phyloP scores from a whole-genome alignment of 2,113 vertebrate species.

The Cairina moschata region DNA sequence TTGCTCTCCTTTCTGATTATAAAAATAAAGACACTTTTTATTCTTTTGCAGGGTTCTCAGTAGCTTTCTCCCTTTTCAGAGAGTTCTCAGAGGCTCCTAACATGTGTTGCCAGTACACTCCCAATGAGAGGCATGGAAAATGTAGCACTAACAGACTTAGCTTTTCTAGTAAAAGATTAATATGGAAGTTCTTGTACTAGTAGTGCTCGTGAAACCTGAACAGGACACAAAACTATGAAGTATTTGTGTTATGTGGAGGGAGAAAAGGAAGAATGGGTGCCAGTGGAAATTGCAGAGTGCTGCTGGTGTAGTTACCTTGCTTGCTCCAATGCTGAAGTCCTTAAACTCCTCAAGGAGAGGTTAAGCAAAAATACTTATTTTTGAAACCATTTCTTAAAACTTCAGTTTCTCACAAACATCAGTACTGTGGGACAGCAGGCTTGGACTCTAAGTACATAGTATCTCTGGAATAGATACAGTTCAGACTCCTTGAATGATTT shows the following conservation, averaged over 20 bases:
- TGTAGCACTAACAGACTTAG: no score
- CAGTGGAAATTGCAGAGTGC: background rate
- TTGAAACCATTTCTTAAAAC: background rate
- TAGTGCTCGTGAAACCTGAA: background rate
- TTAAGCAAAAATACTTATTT: no score
- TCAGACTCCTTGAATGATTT: no score
- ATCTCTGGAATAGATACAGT: no score
- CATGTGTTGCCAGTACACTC: background rate
- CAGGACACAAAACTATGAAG: rapidly evolving
- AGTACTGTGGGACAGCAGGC: background rate
- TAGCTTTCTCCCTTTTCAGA: background rate
- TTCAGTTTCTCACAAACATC: background rate
- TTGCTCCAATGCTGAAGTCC: no score
- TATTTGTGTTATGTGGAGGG: background rate
- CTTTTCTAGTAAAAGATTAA: background rate
- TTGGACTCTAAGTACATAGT: no score
- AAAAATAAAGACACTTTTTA: background rate
- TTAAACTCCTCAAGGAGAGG: background rate
- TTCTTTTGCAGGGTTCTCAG: background rate
- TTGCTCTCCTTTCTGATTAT: background rate
- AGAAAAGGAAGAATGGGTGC: background rate
- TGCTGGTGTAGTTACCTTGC: background rate
- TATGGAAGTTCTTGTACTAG: background rate
- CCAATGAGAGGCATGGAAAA: background rate
- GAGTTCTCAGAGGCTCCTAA: background rate